Conservation (phyloP, 2,113 vertebrate species). For the Thunnus maccoyii region DNA sequence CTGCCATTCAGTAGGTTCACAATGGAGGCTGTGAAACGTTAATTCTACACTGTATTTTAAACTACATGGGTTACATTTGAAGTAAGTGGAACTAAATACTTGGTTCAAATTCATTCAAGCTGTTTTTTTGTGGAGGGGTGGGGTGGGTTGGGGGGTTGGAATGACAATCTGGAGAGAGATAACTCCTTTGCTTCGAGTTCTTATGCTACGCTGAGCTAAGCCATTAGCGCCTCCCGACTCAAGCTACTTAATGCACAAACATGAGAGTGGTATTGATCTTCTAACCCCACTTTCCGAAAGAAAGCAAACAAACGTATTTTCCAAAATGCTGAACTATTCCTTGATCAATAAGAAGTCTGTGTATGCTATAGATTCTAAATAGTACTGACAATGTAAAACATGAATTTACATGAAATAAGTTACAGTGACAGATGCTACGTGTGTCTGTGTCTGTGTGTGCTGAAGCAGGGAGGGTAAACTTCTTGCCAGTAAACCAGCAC, state of each 20-base stretch:
- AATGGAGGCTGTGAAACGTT: no score
- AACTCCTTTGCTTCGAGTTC: neutral
- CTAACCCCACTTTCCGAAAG: neutral
- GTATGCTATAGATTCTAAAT: neutral
- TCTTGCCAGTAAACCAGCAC: conserved; percentile 15
- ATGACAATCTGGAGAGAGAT: no score
- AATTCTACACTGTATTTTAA: no score
- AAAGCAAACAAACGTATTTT: no score
- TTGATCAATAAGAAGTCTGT: neutral
- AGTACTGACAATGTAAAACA: conserved; percentile 3
- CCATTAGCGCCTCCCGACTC: neutral
- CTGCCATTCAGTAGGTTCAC: no score
- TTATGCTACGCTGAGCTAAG: neutral
- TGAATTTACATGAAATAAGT: neutral
- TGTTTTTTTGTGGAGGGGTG: no score
- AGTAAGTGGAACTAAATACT: no score
- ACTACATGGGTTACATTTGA: no score
- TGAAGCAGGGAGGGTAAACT: conserved; percentile 20
- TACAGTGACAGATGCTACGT: conserved; percentile 19
- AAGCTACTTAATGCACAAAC: neutral
- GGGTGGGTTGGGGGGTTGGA: no score
- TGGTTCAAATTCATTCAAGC: no score
- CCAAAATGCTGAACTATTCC: no score
- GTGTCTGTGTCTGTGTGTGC: conserved; percentile 18
- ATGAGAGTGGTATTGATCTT: neutral